A percentile compares a stretch with the other conserved stretches of the same genome.
Evolutionary conservation across 1,140 invertebrate genomes (phyloP).

Genomic region (Palaemon carinicauda): DNA sequence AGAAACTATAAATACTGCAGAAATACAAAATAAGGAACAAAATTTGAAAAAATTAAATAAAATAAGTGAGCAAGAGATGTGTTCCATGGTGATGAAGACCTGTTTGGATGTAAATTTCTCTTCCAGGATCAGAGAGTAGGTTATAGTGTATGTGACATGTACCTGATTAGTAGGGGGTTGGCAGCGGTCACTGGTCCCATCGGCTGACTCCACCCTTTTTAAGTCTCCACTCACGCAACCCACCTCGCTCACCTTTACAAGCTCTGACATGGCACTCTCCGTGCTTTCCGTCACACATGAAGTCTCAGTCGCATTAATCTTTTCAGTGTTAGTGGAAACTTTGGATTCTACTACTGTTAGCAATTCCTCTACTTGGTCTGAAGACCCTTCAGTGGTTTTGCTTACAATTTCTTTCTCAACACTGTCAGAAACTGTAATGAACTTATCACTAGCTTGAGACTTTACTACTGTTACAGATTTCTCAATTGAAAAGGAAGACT

Average conservation of each 20-base stretch:
- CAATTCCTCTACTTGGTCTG: background rate
- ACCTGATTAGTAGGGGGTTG: constrained; percentile 35
- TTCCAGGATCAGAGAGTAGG: background rate
- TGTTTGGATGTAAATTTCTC: background rate
- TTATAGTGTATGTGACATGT: constrained; percentile 24
- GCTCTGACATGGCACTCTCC: constrained; percentile 18
- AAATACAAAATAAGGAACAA: background rate
- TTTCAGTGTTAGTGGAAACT: background rate
- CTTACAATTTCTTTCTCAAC: background rate
- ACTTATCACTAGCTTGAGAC: constrained; percentile 21
- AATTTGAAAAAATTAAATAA: too few species aligned
- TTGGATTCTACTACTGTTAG: background rate
- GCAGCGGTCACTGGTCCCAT: constrained; percentile 42
- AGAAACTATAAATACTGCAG: background rate
- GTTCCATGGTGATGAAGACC: constrained; percentile 17
- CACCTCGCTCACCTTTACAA: constrained; percentile 43
- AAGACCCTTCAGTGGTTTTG: background rate
- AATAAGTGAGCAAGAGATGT: background rate
- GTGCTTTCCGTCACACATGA: constrained; percentile 21
- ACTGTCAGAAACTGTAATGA: background rate
- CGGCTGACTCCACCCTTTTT: constrained; percentile 35
- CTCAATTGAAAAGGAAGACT: background rate
- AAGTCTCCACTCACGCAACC: constrained; percentile 35
- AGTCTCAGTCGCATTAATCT: background rate
- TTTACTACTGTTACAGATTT: background rate